phyloP scores from a whole-genome alignment of 2,113 vertebrate genomes.

The Tringa solitaria region DNA sequence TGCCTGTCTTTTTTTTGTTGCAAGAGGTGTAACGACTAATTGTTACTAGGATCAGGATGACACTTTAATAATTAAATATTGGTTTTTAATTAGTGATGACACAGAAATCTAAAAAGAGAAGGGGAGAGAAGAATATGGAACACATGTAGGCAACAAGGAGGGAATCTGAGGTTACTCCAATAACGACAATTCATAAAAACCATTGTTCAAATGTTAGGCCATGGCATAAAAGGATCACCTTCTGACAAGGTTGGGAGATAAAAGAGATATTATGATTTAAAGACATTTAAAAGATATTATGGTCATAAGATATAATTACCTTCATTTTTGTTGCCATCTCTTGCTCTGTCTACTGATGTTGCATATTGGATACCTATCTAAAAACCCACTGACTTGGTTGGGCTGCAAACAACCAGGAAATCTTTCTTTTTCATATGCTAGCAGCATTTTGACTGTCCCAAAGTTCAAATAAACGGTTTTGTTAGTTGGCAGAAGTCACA shows the following conservation, averaged over 20 bases:
- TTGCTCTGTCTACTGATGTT: neutral
- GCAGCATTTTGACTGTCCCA: neutral
- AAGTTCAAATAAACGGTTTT: neutral
- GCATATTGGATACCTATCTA: fast-evolving
- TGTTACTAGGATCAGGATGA: neutral
- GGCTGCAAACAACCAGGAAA: neutral
- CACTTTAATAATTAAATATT: neutral
- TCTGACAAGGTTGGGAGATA: neutral
- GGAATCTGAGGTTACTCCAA: neutral
- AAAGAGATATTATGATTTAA: neutral
- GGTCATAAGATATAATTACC: neutral
- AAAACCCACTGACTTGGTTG: neutral
- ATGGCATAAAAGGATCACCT: neutral
- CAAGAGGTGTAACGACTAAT: neutral
- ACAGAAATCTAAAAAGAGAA: neutral
- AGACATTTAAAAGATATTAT: neutral
- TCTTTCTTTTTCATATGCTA: neutral
- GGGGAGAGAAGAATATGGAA: neutral
- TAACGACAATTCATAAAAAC: neutral
- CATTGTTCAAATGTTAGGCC: neutral
- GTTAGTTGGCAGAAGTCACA: neutral
- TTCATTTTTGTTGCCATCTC: neutral
- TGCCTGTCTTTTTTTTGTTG: neutral
- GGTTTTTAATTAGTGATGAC: neutral
- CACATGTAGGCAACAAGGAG: neutral